These are phyloP conservation scores for Marcusenius ussheri DNA, from an alignment of 2,113 vertebrate species.

Conservation along the genomic window DNA sequence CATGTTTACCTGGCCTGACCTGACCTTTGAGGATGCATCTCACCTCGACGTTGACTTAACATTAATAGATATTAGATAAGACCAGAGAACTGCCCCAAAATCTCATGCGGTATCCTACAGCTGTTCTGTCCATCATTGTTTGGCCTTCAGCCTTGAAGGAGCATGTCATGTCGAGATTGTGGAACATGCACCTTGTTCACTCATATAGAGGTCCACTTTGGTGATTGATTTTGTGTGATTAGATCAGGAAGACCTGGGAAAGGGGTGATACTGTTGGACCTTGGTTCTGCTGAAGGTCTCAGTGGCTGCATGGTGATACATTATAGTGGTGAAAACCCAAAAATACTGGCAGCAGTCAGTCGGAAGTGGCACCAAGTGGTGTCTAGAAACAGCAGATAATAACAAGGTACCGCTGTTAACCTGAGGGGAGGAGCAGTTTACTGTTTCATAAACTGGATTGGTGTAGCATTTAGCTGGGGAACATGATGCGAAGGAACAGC, in stretches of 20 bases:
- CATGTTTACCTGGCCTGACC: background rate
- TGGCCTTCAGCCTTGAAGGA: background rate
- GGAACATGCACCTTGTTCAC: background rate
- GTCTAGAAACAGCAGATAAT: background rate
- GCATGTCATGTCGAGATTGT: background rate
- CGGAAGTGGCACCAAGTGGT: background rate
- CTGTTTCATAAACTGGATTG: background rate
- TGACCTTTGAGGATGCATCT: background rate
- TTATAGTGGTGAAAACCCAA: background rate
- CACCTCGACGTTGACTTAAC: background rate
- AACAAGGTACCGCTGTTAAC: background rate
- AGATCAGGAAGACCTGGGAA: background rate
- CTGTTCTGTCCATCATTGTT: background rate
- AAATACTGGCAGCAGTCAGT: background rate
- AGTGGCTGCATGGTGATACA: background rate
- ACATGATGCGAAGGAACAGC: background rate
- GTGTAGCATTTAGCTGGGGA: conserved; percentile 1
- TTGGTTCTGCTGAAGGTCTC: background rate
- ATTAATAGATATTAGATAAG: background rate
- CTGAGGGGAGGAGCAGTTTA: background rate
- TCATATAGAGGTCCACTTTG: background rate
- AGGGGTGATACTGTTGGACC: background rate
- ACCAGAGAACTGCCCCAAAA: background rate
- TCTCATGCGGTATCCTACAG: background rate
- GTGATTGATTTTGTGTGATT: background rate